phyloP scores from a whole-genome alignment of 2,797 vertebrate genomes.

The Falco naumanni region DNA sequence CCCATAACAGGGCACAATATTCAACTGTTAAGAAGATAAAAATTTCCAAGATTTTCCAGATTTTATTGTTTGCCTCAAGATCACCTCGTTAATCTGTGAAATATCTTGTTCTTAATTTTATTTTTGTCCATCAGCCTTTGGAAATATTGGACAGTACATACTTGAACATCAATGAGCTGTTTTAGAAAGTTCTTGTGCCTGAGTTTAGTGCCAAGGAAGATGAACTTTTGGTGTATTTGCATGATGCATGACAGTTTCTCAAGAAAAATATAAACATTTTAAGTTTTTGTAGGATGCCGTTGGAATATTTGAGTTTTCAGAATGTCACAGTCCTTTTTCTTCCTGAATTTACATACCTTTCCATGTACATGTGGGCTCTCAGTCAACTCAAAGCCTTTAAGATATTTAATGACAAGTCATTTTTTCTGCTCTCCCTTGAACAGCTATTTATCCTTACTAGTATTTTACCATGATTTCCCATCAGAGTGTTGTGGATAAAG shows the following conservation, averaged over 20 bases:
- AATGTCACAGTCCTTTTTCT: neutral
- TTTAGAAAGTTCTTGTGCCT: neutral
- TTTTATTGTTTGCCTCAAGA: neutral
- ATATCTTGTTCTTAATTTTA: neutral
- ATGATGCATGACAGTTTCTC: neutral
- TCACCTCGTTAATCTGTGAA: neutral
- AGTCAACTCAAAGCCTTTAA: neutral
- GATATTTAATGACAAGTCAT: neutral
- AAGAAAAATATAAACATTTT: neutral
- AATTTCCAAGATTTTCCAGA: neutral
- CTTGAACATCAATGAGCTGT: neutral
- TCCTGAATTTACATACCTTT: fast-evolving
- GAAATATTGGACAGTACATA: neutral
- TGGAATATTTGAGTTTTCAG: neutral
- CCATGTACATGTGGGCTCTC: neutral
- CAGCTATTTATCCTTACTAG: too few relatives aligned
- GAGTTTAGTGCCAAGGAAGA: neutral
- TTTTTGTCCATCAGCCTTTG: neutral
- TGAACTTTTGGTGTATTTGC: neutral
- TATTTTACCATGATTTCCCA: too few relatives aligned
- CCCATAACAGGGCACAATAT: neutral
- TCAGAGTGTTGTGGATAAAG: too few relatives aligned
- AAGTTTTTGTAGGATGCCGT: neutral
- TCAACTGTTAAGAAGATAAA: neutral
- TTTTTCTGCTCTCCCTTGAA: neutral